Base-by-base conservation (phyloP, 2,113 vertebrate genomes). In the Sinocyclocheilus anshuiensis region DNA sequence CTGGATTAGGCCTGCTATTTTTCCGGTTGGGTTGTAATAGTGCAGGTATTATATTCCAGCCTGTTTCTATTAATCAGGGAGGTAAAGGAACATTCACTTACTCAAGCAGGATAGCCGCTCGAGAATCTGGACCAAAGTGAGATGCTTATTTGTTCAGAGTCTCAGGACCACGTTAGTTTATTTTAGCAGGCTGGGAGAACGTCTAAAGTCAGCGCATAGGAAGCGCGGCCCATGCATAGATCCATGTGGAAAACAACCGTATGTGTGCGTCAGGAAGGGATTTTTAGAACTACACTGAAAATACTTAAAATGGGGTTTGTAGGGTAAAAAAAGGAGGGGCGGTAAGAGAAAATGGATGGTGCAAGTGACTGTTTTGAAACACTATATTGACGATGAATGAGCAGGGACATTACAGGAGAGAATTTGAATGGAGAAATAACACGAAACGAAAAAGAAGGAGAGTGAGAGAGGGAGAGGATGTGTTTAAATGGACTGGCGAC, bases 61-160 rank as follows among this genome's bases (percentile, higher is more conserved):
- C 85, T 48, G 80, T 84, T 83, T 84, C 88, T 86, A 81, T 89
- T 89, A 89, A 86, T 89, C 85, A 84, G 81, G 13, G 82, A 81
- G 77, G 81, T 84, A 89, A 86, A 86, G 81, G 67, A 84, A 74
- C 81, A 86, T 81, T 86, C 65, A 77, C 77, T 86, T 77, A 86
- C 81, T 79, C 53, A 67, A 18, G 84, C 81, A 53, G 48, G 45
- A 82, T 71, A 71, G 33, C 13, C 22, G 50, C 69, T 84, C 12
- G 15, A 84, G 81, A 36, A 59, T 84, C 81, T 84, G 81, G 80
- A 72, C 81, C 67, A 59, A 84, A 84, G 69, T 42, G 81, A 84
- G 69, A 39, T 89, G 85, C 76, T 89, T 89, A 89, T 89, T 89
- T 89, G 82, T 83, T 80, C 69, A 86, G 59, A 74, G 67, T 77